Evolutionary conservation across 2,888 invertebrate genomes (phyloP), one percentile per base, ranked within the genome.

Genomic region (Mythimna vitellina): DNA sequence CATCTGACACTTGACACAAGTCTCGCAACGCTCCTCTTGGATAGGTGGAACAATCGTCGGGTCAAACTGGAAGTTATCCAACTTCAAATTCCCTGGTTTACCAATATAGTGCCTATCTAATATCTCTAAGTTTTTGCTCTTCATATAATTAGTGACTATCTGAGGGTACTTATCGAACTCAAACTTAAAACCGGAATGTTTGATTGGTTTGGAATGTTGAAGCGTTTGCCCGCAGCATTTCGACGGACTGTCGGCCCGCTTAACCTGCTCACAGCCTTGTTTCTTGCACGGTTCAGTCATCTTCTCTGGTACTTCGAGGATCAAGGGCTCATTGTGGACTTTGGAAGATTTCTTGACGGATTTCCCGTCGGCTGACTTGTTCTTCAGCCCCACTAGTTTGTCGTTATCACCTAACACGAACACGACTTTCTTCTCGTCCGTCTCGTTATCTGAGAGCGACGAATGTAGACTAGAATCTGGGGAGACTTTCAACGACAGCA

Each of bases 361-460:
- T 75, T 92, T 95, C 1, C 95, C 95, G 54, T 91, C 93, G 54
- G 87, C 92, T 4, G 95, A 95, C 74, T 96, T 96, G 80, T 96
- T 97, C 92, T 97, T 97, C 61, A 98, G 89, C 58, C 97, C 97
- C 6, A 97, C 96, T 54, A 98, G 89, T 84, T 97, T 96, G 80
- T 98, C 98, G 87, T 97, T 96, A 72, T 98, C 98, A 29, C 98
- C 98, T 62, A 98, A 90, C 7, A 98, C 97, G 90, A 98, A 98
- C 12, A 98, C 94, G 0, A 98, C 98, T 78, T 94, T 93, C 76
- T 96, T 91, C 10, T 94, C 94, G 46, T 91, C 91, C 2, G 81
- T 82, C 51, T 93, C 93, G 53, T 93, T 80, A 70, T 85, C 95
- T 22, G 94, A 92, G 56, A 88, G 80, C 20, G 92, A 92, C 14